These are phyloP conservation scores for Volucella inanis DNA, from an alignment of 2,888 invertebrate genomes.

Conservation along the genomic window DNA sequence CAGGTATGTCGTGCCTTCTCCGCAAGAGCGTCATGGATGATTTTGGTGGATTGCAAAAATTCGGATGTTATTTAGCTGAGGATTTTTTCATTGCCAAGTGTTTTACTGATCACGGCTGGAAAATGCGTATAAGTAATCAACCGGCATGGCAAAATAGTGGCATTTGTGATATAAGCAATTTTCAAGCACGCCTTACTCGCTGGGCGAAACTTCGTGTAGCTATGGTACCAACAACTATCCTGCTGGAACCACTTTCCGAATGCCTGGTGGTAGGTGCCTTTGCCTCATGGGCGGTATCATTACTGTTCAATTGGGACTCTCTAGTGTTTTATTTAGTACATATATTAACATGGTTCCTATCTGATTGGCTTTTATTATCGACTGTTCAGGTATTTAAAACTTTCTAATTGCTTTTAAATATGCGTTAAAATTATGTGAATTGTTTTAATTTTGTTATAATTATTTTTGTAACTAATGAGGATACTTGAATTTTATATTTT, in stretches of 20 bases:
- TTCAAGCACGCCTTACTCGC: constrained; percentile 92
- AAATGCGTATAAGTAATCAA: constrained; percentile 93
- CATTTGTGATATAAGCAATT: constrained; percentile 91
- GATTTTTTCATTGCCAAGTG: constrained; percentile 98
- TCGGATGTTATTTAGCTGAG: constrained; percentile 97
- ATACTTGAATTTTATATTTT: neutral
- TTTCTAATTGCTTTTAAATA: too few relatives aligned
- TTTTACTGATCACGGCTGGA: constrained; percentile 94
- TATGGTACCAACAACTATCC: constrained; percentile 95
- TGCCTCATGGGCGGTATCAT: constrained; percentile 93
- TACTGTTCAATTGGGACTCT: constrained; percentile 93
- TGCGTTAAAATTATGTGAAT: neutral
- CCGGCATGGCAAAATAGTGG: constrained; percentile 98
- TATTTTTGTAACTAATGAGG: neutral
- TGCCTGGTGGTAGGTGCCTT: constrained; percentile 96
- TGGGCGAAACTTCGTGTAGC: constrained; percentile 98
- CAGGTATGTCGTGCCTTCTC: constrained; percentile 98
- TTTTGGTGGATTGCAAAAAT: constrained; percentile 94
- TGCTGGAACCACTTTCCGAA: constrained; percentile 97
- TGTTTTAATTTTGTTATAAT: neutral
- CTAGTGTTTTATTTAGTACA: constrained; percentile 96
- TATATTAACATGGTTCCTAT: constrained; percentile 96
- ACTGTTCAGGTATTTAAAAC: constrained; percentile 88
- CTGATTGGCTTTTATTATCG: constrained; percentile 96
- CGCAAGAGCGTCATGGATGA: constrained; percentile 95